Conservation (phyloP, 2,888 invertebrate species). For the Tinea pellionella region DNA sequence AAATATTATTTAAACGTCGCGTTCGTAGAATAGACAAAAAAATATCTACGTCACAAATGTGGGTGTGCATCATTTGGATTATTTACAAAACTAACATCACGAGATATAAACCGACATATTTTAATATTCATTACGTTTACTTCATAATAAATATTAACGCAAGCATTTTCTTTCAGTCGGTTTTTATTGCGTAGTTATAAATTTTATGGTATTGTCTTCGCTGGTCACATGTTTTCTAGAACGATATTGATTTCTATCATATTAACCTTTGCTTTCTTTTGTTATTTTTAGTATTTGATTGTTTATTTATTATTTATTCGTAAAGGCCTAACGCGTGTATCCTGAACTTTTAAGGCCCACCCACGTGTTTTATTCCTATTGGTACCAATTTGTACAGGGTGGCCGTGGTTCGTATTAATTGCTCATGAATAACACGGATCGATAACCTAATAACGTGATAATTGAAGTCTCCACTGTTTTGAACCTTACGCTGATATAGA, state of each 20-base stretch:
- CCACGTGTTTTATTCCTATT: neutral
- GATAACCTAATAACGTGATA: neutral
- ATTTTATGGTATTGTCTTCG: neutral
- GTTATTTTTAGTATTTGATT: neutral
- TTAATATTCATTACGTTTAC: neutral
- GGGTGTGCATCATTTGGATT: slow-evolving; percentile 3
- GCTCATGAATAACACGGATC: neutral
- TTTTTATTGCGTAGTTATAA: neutral
- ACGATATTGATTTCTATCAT: neutral
- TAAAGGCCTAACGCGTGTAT: neutral
- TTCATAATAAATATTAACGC: neutral
- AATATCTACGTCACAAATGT: neutral
- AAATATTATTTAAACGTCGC: neutral
- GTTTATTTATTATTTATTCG: neutral
- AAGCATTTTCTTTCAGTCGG: neutral
- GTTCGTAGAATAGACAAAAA: neutral
- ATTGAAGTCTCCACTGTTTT: neutral
- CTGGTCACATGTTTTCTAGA: slow-evolving; percentile 1
- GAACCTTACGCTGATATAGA: neutral
- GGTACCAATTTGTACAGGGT: neutral
- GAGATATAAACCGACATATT: neutral
- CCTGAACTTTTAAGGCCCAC: slow-evolving; percentile 1
- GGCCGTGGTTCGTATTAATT: neutral
- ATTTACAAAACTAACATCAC: neutral
- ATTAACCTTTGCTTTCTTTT: neutral